These are phyloP conservation scores for Stenchaetothrips biformis DNA, from an alignment of 2,888 invertebrate species.

Conservation along the genomic window DNA sequence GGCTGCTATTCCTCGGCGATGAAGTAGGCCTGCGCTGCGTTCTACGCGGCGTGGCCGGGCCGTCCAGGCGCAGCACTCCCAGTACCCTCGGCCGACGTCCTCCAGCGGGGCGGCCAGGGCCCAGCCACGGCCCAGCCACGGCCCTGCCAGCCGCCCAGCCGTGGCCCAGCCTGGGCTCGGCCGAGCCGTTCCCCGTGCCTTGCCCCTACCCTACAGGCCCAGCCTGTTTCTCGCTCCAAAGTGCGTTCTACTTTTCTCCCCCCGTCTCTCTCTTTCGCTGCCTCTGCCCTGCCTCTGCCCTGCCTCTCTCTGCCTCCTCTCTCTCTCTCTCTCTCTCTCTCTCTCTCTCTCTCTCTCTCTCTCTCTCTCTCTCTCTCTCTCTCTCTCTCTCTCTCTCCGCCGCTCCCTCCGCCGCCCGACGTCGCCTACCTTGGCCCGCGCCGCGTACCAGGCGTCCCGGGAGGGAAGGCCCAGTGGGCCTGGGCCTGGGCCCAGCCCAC, in stretches of 20 bases:
- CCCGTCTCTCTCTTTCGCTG: neutral
- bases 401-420: neutral
- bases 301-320: neutral
- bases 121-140: too few species aligned
- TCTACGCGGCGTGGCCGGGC: neutral
- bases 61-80: too few species aligned
- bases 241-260: conserved; percentile 19
- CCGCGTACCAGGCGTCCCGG: neutral
- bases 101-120: too few species aligned
- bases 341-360: neutral
- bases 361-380: neutral
- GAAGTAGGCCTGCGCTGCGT: neutral
- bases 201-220: neutral
- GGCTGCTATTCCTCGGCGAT: neutral
- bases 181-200: neutral
- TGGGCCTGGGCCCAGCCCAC: neutral
- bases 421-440: neutral
- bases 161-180: neutral
- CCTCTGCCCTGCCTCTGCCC: neutral
- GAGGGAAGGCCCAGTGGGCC: neutral
- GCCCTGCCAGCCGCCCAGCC: too few species aligned
- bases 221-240: neutral
- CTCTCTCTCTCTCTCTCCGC: neutral
- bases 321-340: neutral
- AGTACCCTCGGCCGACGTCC: too few species aligned